Evolutionary conservation across 2,888 invertebrate genomes (phyloP), one percentile per base, ranked within the genome.

Genomic region (Ecliptopera silaceata): DNA sequence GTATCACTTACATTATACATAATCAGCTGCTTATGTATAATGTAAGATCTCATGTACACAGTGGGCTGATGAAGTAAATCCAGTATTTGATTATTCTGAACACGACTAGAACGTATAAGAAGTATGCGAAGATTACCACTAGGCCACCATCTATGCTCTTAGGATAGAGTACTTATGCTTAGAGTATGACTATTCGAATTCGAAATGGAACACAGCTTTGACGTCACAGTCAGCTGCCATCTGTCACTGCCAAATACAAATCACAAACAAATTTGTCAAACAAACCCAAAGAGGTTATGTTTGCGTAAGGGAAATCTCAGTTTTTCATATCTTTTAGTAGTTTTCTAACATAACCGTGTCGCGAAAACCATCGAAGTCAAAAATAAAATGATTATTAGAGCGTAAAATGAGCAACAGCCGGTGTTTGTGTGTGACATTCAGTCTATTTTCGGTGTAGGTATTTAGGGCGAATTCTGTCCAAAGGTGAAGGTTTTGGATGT

Each of bases 401-500:
- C 56, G 51, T 61, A 65, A 64, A 69, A 74, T 74, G 68, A 61
- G 50, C 55, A 41, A 47, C 41, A 52, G 42, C 46, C 60, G 61
- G 66, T 64, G 67, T 71, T 67, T 74, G 56, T 70, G 63, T 64
- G 69, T 80, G 80, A 76, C 79, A 73, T 74, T 74, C 65, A 70
- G 72, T 88, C 90, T 90, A 90, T 90, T 90, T 90, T 86, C 70
- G 80, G 83, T 80, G 63, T 70, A 77, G 70, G 61, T 82, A 86
- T 87, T 84, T 83, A 79, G 82, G 81, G 76, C 86, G 77, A 77
- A 78, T 84, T 81, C 75, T 77, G 87, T 82, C 76, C 91, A 90
- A 89, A 90, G 90, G 90, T 90, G 82, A 86, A 88, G 84, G 86
- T 80, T 86, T 84, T 79, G 75, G 69, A 72, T 78, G 78, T 79